A percentile compares a stretch with the other conserved stretches of the same genome.
Evolutionary conservation across 2,888 invertebrate species (phyloP).

Genomic region (Parnassius apollo): DNA sequence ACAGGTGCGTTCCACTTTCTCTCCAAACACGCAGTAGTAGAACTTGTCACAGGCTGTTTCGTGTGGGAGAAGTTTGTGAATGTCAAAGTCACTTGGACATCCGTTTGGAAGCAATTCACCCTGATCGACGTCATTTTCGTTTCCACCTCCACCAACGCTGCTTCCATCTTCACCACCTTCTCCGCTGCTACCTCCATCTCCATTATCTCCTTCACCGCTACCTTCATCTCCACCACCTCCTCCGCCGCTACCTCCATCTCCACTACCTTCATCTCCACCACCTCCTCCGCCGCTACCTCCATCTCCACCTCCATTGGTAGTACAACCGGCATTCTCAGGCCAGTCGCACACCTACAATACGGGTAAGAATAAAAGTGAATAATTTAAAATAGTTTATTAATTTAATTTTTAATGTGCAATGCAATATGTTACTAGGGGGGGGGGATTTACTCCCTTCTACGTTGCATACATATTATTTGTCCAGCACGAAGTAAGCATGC

Average conservation of each 20-base stretch:
- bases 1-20: slow-evolving; percentile 33
- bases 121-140: slow-evolving; percentile 16
- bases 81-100: slow-evolving; percentile 40
- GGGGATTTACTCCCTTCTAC: no score
- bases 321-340: no score
- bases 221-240: slow-evolving; percentile 16
- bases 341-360: no score
- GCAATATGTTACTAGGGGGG: no score
- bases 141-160: slow-evolving; percentile 13
- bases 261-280: slow-evolving; percentile 14
- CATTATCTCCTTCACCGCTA: slow-evolving; percentile 14
- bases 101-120: slow-evolving; percentile 35
- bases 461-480: no score
- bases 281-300: slow-evolving; percentile 17
- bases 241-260: slow-evolving; percentile 10
- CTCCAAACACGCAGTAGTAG: slow-evolving; percentile 47
- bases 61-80: slow-evolving; percentile 44
- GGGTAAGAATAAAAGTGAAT: no score
- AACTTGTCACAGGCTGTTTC: slow-evolving; percentile 42
- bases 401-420: no score
- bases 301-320: slow-evolving; percentile 11
- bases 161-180: slow-evolving; percentile 13
- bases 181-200: slow-evolving; percentile 12
- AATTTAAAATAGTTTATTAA: no score
- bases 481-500: no score